Percentiles rank a stretch among this genome's conserved stretches.
Conservation (phyloP, 2,888 invertebrate genomes). For the Tupiocoris notatus region DNA sequence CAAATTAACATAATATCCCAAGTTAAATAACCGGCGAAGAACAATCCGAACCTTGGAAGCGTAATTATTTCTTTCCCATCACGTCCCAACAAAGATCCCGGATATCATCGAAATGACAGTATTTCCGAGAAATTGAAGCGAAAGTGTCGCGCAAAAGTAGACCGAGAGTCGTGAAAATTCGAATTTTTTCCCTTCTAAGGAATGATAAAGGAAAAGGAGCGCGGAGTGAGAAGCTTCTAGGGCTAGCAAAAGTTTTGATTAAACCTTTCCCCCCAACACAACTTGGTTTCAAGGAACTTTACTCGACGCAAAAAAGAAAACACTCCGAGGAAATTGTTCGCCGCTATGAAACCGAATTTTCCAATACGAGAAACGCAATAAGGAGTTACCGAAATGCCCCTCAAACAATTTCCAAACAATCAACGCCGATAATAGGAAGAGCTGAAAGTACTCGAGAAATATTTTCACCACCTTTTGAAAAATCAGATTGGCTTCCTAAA, state of each 20-base stretch:
- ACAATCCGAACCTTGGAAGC: no score
- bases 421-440: no score
- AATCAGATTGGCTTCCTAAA: not conserved
- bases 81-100: not conserved
- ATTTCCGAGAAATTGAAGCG: not conserved
- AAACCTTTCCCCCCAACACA: not conserved
- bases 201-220: not conserved
- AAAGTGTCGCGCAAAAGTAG: not conserved
- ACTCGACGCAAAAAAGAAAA: no score
- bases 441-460: no score
- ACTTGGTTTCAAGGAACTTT: no score
- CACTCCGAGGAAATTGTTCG: not conserved
- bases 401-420: no score
- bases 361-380: no score
- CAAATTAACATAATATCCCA: no score
- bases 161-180: not conserved
- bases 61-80: not conserved
- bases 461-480: no score
- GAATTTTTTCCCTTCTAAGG: not conserved
- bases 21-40: no score
- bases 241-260: not conserved
- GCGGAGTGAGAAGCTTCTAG: not conserved
- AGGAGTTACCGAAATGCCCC: no score
- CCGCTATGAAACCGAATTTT: not conserved
- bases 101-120: not conserved